Evolutionary conservation across 2,113 vertebrate genomes (phyloP).

Genomic region (Dromas ardeola): DNA sequence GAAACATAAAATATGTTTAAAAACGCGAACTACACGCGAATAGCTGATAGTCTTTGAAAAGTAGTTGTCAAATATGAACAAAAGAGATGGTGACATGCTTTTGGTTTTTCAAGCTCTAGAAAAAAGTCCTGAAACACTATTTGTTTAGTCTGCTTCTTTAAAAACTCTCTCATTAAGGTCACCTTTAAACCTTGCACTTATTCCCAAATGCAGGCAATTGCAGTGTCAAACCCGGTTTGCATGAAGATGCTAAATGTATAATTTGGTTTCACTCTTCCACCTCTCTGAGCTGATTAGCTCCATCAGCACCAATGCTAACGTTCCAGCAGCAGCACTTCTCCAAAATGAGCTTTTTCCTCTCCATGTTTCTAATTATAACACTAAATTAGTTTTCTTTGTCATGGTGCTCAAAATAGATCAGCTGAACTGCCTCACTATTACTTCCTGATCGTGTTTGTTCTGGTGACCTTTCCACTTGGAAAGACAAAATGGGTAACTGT

Average conservation of each 20-base stretch:
- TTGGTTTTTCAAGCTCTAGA: not conserved
- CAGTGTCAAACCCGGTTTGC: not conserved
- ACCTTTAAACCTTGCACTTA: not conserved
- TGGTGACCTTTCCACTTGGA: conserved; percentile 62
- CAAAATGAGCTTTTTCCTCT: conserved; percentile 50
- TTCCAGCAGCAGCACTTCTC: conserved; percentile 41
- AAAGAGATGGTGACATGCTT: not conserved
- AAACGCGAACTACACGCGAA: not conserved
- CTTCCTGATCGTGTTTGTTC: not conserved
- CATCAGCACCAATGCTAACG: not conserved
- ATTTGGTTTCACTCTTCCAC: conserved; percentile 22
- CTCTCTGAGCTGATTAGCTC: conserved; percentile 36
- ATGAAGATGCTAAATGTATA: not conserved
- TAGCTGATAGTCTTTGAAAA: not conserved
- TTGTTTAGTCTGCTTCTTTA: not conserved
- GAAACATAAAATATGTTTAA: not conserved
- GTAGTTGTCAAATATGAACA: not conserved
- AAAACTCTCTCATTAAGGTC: not conserved
- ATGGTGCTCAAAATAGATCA: conserved; percentile 46
- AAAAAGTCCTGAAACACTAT: not conserved
- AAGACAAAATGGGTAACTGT: conserved; percentile 19
- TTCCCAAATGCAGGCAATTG: not conserved
- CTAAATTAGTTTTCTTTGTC: conserved; percentile 61
- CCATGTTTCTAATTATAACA: conserved; percentile 42
- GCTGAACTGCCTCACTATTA: not conserved